Conservation (phyloP, 2,888 invertebrate species). For the Drosophila limbata region DNA sequence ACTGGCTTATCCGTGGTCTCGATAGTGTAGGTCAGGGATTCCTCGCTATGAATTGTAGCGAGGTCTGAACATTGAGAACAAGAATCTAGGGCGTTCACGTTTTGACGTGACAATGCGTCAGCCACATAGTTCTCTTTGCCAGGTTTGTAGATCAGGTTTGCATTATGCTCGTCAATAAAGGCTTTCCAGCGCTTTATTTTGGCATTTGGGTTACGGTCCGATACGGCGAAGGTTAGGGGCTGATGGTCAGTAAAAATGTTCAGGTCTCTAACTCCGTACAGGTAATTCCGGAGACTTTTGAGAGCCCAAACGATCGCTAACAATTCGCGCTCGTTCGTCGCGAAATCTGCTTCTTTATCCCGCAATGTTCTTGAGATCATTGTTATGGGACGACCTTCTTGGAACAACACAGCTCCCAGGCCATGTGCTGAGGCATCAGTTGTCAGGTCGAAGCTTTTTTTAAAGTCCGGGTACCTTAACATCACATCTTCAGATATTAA, state of each 20-base stretch:
- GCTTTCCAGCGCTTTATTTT: constrained; percentile 25
- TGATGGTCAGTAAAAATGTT: too few relatives aligned
- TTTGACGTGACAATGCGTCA: constrained; percentile 22
- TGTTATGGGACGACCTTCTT: constrained; percentile 9
- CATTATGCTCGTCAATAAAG: constrained; percentile 12
- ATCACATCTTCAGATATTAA: constrained; percentile 15
- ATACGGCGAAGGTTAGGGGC: too few relatives aligned
- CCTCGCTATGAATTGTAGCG: constrained; percentile 37
- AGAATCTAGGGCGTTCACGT: constrained; percentile 15
- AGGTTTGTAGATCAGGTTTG: constrained; percentile 19
- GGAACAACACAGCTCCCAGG: constrained; percentile 13
- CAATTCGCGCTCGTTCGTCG: constrained; percentile 15
- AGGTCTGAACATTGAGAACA: constrained; percentile 2
- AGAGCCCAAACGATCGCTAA: constrained; percentile 18
- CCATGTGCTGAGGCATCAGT: constrained; percentile 17
- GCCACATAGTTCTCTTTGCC: constrained; percentile 28
- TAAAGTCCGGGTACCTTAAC: constrained; percentile 7
- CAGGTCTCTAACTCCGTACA: constrained; percentile 5
- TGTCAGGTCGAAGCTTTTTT: constrained; percentile 11
- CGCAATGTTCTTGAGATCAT: constrained; percentile 18
- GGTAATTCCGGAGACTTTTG: constrained; percentile 15
- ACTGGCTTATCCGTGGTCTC: constrained; percentile 50
- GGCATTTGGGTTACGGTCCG: constrained; percentile 20
- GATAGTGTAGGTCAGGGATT: constrained; percentile 45
- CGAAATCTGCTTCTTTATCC: constrained; percentile 1